Percentiles rank a stretch among this genome's conserved stretches.
Evolutionary conservation across 2,113 vertebrate species (phyloP).

Genomic region (Hyaena hyaena): DNA sequence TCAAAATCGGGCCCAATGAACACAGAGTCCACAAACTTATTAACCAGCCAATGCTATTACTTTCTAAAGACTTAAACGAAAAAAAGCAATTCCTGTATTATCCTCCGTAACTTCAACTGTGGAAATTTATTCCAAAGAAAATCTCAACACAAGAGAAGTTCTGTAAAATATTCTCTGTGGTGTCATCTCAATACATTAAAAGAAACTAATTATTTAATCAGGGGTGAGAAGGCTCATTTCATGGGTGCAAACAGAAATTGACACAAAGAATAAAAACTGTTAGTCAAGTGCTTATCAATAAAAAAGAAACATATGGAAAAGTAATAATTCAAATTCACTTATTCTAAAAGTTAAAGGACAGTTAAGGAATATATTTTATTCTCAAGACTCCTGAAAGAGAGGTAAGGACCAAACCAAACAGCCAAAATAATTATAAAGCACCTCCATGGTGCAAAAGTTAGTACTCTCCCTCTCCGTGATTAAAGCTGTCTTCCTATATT

Average conservation of each 20-base stretch:
- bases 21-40: background rate
- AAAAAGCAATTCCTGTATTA: background rate
- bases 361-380: background rate
- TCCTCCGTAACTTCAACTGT: background rate
- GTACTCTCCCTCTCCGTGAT: background rate
- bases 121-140: background rate
- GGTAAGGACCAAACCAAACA: background rate
- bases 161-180: background rate
- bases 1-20: background rate
- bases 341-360: background rate
- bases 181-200: background rate
- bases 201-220: background rate
- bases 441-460: background rate
- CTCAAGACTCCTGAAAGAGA: background rate
- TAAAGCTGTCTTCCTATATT: background rate
- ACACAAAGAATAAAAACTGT: background rate
- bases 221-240: background rate
- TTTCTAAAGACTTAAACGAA: background rate
- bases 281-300: background rate
- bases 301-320: background rate
- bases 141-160: background rate
- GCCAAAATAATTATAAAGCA: constrained; percentile 1
- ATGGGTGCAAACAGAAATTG: background rate
- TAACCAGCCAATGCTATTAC: background rate
- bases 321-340: constrained; percentile 7